Conservation (phyloP, 2,797 vertebrate species). For the Catamblyrhynchus diadema region DNA sequence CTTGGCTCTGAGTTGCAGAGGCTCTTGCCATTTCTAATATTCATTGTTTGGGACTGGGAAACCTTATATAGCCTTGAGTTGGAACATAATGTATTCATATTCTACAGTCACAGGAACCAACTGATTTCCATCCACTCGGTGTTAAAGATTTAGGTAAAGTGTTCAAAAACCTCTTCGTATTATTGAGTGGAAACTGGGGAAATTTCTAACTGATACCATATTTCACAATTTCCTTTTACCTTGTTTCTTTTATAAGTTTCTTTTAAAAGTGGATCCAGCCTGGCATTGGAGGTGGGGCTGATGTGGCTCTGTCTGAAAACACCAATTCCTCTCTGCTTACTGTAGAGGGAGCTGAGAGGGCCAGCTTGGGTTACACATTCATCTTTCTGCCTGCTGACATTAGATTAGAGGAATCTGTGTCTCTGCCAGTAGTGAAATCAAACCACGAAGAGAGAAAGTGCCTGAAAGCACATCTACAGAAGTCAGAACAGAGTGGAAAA, state of each 20-base stretch:
- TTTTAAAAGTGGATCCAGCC: not conserved
- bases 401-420: not conserved
- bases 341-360: not conserved
- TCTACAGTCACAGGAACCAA: not conserved
- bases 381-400: not conserved
- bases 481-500: not conserved
- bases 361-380: not conserved
- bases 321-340: not conserved
- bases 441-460: not conserved
- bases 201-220: not conserved
- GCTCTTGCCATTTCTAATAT: conserved; percentile 4
- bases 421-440: conserved; percentile 1
- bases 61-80: conserved; percentile 21
- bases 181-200: not conserved
- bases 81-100: not conserved
- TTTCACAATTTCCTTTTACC: not conserved
- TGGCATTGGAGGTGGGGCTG: not conserved
- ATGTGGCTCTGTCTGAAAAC: not conserved
- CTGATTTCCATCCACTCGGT: not conserved
- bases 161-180: not conserved
- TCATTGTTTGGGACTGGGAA: conserved; percentile 5
- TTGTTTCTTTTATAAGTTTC: not conserved
- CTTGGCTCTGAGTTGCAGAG: conserved; percentile 3
- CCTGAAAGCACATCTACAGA: not conserved
- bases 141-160: not conserved